Conservation (phyloP, 2,113 vertebrate species). For the Lasiurus borealis region DNA sequence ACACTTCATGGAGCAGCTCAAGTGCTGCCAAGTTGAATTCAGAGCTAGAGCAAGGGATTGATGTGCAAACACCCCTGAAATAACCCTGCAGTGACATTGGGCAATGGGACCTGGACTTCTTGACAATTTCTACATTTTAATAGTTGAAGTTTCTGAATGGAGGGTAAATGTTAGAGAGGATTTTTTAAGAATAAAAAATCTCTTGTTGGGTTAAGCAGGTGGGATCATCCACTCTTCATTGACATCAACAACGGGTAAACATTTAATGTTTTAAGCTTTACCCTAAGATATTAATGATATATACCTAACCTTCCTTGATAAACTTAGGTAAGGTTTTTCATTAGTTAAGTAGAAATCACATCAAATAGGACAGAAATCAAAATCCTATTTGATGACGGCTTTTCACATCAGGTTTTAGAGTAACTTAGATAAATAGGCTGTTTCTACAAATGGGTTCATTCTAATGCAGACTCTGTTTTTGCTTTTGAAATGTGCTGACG, state of each 20-base stretch:
- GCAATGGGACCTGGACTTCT: background rate
- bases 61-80: background rate
- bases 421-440: background rate
- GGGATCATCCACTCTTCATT: background rate
- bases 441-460: conserved; percentile 22
- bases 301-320: background rate
- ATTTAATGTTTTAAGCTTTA: background rate
- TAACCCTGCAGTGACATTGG: background rate
- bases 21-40: background rate
- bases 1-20: background rate
- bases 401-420: conserved; percentile 16
- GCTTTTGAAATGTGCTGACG: conserved; percentile 25
- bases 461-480: conserved; percentile 8
- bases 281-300: background rate
- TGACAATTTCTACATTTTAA: background rate
- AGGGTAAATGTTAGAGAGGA: background rate
- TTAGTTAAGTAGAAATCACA: conserved; percentile 26
- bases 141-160: background rate
- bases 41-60: background rate
- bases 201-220: background rate
- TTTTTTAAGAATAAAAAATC: conserved; percentile 35
- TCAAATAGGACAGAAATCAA: background rate
- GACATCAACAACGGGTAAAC: background rate
- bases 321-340: background rate
- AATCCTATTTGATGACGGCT: background rate